phyloP scores from a whole-genome alignment of 2,797 vertebrate species.

The Lerista edwardsae region DNA sequence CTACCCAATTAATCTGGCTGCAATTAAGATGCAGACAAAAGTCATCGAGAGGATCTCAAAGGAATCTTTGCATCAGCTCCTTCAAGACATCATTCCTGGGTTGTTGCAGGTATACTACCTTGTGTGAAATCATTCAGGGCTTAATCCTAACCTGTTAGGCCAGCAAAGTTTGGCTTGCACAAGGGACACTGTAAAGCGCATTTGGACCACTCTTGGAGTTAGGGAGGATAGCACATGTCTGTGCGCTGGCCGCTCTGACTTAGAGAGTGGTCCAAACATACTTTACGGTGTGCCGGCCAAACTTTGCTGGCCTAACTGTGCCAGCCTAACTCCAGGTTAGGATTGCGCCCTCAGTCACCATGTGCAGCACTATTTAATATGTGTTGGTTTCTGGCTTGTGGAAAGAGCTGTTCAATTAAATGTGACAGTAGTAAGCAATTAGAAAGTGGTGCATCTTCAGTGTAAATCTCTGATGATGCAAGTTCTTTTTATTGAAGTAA shows the following conservation, averaged over 20 bases:
- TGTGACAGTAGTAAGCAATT: background rate
- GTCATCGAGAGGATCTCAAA: slow-evolving; percentile 94
- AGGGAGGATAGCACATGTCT: no score
- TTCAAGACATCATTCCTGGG: slow-evolving; percentile 94
- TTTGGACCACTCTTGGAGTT: no score
- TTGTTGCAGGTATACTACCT: slow-evolving; percentile 87
- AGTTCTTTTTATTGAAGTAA: background rate
- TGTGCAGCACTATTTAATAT: background rate
- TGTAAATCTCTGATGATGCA: background rate
- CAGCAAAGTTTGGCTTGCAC: no score
- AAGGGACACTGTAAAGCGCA: no score
- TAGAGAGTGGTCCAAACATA: no score
- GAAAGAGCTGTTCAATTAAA: background rate
- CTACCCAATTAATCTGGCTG: slow-evolving; percentile 97
- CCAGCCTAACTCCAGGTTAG: no score
- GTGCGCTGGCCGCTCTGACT: no score
- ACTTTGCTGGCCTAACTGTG: no score
- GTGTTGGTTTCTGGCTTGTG: background rate
- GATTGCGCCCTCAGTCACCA: no score
- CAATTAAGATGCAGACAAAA: slow-evolving; percentile 98
- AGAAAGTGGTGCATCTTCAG: slow-evolving; percentile 21
- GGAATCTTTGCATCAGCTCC: slow-evolving; percentile 89
- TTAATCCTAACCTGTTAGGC: no score
- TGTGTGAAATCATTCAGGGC: background rate
- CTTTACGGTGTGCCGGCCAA: no score